phyloP scores from a whole-genome alignment of 2,113 vertebrate species.

The Neomonachus schauinslandi region DNA sequence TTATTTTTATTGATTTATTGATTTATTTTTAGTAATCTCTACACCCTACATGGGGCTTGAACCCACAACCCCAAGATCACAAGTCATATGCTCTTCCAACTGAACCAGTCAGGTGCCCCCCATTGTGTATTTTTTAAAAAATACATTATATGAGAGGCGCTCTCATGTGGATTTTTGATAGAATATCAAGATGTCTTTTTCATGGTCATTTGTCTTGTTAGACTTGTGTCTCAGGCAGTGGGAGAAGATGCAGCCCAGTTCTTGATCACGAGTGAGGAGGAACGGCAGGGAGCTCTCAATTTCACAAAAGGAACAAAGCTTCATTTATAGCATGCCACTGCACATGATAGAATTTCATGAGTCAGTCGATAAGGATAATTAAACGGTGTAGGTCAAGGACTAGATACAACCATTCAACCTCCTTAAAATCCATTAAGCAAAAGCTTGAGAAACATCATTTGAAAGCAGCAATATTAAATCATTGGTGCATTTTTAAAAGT shows the following conservation, averaged over 20 bases:
- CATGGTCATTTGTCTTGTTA: constrained; percentile 5
- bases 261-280: not conserved
- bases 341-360: constrained; percentile 1
- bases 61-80: not conserved
- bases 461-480: constrained; percentile 50
- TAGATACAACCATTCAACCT: constrained; percentile 39
- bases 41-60: not conserved
- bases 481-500: not conserved
- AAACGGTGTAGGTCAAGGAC: constrained; percentile 68
- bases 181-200: not conserved
- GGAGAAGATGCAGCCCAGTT: not conserved
- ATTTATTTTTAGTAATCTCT: not conserved
- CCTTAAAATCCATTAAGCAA: constrained; percentile 59
- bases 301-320: constrained; percentile 54
- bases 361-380: constrained; percentile 68
- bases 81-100: not conserved
- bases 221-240: not conserved
- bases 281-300: constrained; percentile 44
- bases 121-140: not conserved
- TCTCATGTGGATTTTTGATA: not conserved
- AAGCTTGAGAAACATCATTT: constrained; percentile 40
- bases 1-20: not conserved
- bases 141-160: not conserved
- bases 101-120: not conserved
- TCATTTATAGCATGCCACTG: constrained; percentile 42